Base-by-base conservation (phyloP, 92 coral and sea anemone species). In the Zoanthus sansibaricus region DNA sequence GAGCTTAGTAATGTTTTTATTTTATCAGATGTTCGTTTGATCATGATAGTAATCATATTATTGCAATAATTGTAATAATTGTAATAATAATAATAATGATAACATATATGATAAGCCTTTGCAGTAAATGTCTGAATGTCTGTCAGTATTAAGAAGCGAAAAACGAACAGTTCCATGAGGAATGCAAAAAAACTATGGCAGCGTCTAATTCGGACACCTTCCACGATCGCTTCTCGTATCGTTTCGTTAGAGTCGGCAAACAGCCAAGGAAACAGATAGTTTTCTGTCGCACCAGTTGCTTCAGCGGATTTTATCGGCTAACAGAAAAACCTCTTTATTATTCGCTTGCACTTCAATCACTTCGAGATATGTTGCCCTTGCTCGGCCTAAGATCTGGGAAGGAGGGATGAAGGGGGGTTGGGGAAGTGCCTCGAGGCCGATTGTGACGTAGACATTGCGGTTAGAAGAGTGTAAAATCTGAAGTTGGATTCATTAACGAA, bases 251-350 rank as follows among this genome's bases (percentile, higher is more conserved):
- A 4, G 47, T 7, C 11, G 47, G 76, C 10, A 30, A 71, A 5
- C 54, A 71, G 5, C 7, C 49, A 0, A 71, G 47, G 47, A 71
- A 25, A 25, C 76, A 31, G 51, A 9, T 1, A 9, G 58, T 52
- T 52, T 52, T 52, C 58, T 52, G 3, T 52, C 58, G 12, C 58
- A 52, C 58, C 1, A 52, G 12, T 52, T 2, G 15, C 7, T 52
- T 52, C 15, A 52, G 58, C 12, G 58, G 58, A 52, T 16, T 25
- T 71, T 71, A 30, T 30, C 48, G 47, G 51, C 1, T 32, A 44
- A 71, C 76, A 14, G 76, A 71, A 13, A 71, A 71, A 30, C 48
- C 47, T 9, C 76, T 71, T 71, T 32, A 51, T 25, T 71, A 71
- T 17, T 71, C 49, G 5, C 45, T 16, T 30, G 47, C 76, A 7